A percentile compares a stretch with the other conserved stretches of the same genome.
Conservation (phyloP, 2,797 vertebrate species). For the Phrynocephalus forsythii region DNA sequence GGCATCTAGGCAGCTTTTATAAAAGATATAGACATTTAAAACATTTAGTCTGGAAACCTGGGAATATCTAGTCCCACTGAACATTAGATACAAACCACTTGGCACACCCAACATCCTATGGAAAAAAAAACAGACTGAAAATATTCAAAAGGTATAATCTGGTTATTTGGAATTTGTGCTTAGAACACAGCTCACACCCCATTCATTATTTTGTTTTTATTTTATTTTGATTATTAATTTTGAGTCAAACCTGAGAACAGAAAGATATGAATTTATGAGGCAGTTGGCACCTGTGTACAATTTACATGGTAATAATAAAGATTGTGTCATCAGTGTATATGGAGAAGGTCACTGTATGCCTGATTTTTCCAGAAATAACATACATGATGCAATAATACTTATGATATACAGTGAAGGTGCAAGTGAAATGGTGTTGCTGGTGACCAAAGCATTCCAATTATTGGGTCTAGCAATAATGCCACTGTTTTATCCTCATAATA, state of each 20-base stretch:
- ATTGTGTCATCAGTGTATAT: neutral
- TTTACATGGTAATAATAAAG: neutral
- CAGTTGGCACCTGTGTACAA: neutral
- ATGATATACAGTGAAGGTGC: neutral
- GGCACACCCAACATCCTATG: neutral
- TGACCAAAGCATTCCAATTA: neutral
- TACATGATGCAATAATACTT: neutral
- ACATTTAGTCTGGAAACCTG: neutral
- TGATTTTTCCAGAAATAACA: neutral
- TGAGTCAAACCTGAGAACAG: neutral
- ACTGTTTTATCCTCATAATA: neutral
- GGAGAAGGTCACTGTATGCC: neutral
- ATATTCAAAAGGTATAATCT: neutral
- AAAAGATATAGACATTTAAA: neutral
- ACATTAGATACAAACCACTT: neutral
- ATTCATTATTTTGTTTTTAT: neutral
- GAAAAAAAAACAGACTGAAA: neutral
- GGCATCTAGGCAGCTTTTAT: too few relatives aligned
- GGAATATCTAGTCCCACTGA: neutral
- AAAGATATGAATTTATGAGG: neutral
- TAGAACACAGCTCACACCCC: neutral
- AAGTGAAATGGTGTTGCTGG: neutral
- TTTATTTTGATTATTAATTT: neutral
- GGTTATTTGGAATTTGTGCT: neutral
- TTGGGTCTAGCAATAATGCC: neutral